These are phyloP conservation scores for Aleiodes leptofemur DNA, from an alignment of 2,888 invertebrate genomes.

Conservation along the genomic window DNA sequence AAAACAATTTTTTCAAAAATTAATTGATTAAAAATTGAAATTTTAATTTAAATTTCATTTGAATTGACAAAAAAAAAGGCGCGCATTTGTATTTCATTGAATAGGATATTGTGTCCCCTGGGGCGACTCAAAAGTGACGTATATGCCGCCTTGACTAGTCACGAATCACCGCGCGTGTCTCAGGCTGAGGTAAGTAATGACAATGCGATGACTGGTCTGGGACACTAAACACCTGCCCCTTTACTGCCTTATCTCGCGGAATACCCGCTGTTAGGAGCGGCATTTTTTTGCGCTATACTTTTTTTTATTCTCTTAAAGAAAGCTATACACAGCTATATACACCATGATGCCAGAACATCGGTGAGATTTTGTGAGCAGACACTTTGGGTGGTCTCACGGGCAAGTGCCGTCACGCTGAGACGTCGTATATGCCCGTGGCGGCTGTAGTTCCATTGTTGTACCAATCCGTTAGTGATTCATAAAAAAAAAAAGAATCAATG, in stretches of 20 bases:
- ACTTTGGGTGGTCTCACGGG: slow-evolving; percentile 67
- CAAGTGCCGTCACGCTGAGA: slow-evolving; percentile 47
- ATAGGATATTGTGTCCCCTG: slow-evolving; percentile 53
- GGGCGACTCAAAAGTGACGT: slow-evolving; percentile 55
- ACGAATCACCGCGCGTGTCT: slow-evolving; percentile 51
- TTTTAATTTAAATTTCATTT: too few relatives aligned
- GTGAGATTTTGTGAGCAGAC: slow-evolving; percentile 47
- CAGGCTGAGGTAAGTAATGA: slow-evolving; percentile 69
- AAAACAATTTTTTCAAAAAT: too few relatives aligned
- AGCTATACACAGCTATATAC: slow-evolving; percentile 35
- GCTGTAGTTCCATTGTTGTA: slow-evolving; percentile 47
- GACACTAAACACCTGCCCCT: slow-evolving; percentile 72
- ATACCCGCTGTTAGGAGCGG: slow-evolving; percentile 68
- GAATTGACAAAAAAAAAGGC: not conserved
- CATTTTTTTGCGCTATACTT: slow-evolving; percentile 60
- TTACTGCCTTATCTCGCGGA: slow-evolving; percentile 69
- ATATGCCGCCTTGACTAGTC: slow-evolving; percentile 29
- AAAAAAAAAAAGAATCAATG: slow-evolving; percentile 14
- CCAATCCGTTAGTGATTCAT: slow-evolving; percentile 45
- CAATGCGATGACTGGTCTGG: slow-evolving; percentile 69
- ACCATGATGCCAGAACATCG: slow-evolving; percentile 55
- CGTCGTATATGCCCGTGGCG: slow-evolving; percentile 47
- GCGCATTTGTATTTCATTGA: not conserved
- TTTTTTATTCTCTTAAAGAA: slow-evolving; percentile 40
- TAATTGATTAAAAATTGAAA: slow-evolving; percentile 9